Evolutionary conservation across 2,113 vertebrate species (phyloP), one percentile per base, ranked within the genome.

Genomic region (Chauna torquata): DNA sequence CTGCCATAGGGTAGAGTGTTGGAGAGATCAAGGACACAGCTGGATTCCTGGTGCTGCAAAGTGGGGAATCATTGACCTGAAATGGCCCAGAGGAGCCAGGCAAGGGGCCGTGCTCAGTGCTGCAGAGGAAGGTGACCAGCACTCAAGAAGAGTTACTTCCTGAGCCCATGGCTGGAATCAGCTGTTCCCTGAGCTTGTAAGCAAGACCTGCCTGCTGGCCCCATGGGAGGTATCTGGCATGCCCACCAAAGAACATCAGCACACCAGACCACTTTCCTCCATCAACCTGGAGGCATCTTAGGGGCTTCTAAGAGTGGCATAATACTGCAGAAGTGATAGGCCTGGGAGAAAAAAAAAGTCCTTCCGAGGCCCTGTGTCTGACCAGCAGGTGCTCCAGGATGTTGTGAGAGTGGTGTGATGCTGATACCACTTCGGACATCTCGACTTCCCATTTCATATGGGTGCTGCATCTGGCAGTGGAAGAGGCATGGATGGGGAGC

Each of bases 171-270:
- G 42, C 9, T 47, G 61, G 40, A 3, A 40, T 52, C 3, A 7
- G 15, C 34, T 74, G 15, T 65, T 55, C 40, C 49, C 45, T 74
- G 84, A 77, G 59, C 49, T 32, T 2, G 9, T 32, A 77, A 81
- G 36, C 81, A 34, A 27, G 12, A 9, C 14, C 11, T 84, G 58
- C 17, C 0, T 3, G 16, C 40, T 0, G 0, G 27, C 2, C 19
- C 28, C 15, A 14, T 3, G 12, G 4, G 5, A 11, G 36, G 24
- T n/a, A 8, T 25, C 58, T 86, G 18, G 57, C 16, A 1, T 45
- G 6, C 59, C n/a, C 59, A 38, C 12, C 24, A 30, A 42, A 38
- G 34, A 11, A 83, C 65, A 62, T 4, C 65, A 58, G 47, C 24
- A 7, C 50, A 40, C 59, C 20, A 0, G 1, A 12, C 4, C 5